Evolutionary conservation across 1,140 invertebrate species (phyloP), one percentile per base, ranked within the genome.

Genomic region (Brachionus sp.): DNA sequence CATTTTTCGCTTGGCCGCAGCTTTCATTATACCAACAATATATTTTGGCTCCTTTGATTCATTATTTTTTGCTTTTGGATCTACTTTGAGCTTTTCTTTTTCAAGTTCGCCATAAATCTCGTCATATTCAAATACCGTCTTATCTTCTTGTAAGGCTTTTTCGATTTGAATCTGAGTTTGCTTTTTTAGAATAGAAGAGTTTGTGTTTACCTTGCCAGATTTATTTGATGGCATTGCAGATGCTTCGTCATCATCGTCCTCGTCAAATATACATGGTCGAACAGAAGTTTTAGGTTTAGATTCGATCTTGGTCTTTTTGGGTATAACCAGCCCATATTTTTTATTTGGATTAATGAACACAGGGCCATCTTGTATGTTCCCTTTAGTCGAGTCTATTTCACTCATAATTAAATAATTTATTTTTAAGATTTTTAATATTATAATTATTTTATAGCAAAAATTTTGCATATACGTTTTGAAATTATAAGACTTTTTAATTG

Each of bases 21-120:
- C 84, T 66, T 86, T 85, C 50, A 86, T 82, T 12, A 86, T 84
- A 12, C 44, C 70, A 23, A 83, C 80, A 3, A 85, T 85, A 64
- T 86, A 86, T 44, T 86, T 86, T 10, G 86, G 78, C 46, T 85
- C 57, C 64, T 83, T 84, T 1, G 53, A 42, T 16, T 57, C 39
- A 35, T 77, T 84, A 16, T 83, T 57, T 5, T 62, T 75, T n/a
- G 23, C 23, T 37, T 75, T 80, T 0, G 77, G 77, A n/a, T 80
- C 77, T 35, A 62, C 35, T 66, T 80, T 80, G 1, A 37, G 33
- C 19, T 64, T 44, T 42, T 82, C 57, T 23, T 57, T 50, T 82
- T 82, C 75, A 9, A 84, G 33, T 64, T 68, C 57, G 6, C 82
- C 83, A 62, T 82, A 82, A 19, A 84, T 75, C 23, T 78, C 75